Conservation (phyloP, 2,113 vertebrate genomes). For the Carassius auratus region DNA sequence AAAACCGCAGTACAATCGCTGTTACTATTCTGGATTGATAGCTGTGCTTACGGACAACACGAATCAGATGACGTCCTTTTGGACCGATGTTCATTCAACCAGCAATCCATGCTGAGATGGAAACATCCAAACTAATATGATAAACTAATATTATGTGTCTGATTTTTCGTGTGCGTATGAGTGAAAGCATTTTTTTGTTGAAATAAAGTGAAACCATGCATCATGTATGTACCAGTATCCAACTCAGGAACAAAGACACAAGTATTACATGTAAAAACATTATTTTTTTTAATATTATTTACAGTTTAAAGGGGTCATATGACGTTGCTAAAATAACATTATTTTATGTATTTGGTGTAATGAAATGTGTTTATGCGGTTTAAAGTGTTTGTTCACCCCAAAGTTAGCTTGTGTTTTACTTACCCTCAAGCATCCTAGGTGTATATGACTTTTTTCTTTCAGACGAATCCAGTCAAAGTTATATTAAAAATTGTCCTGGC, state of each 20-base stretch:
- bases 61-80: conserved; percentile 39
- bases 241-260: not conserved
- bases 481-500: too few species aligned
- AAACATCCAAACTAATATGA: not conserved
- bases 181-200: not conserved
- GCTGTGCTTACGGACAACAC: conserved; percentile 48
- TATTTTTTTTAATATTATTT: not conserved
- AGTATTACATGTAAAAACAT: not conserved
- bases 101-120: conserved; percentile 14
- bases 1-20: conserved; percentile 49
- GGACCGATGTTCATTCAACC: conserved; percentile 42
- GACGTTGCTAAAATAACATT: too few species aligned
- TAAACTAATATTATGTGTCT: not conserved
- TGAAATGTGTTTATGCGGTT: too few species aligned
- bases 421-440: too few species aligned
- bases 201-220: not conserved
- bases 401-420: too few species aligned
- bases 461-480: too few species aligned
- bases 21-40: conserved; percentile 64
- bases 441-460: too few species aligned
- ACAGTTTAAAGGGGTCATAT: too few species aligned
- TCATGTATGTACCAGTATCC: not conserved
- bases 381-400: too few species aligned
- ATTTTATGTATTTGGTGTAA: too few species aligned
- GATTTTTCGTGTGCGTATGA: not conserved